Base-by-base conservation (phyloP, 2,797 vertebrate genomes). In the Aphelocoma californica region DNA sequence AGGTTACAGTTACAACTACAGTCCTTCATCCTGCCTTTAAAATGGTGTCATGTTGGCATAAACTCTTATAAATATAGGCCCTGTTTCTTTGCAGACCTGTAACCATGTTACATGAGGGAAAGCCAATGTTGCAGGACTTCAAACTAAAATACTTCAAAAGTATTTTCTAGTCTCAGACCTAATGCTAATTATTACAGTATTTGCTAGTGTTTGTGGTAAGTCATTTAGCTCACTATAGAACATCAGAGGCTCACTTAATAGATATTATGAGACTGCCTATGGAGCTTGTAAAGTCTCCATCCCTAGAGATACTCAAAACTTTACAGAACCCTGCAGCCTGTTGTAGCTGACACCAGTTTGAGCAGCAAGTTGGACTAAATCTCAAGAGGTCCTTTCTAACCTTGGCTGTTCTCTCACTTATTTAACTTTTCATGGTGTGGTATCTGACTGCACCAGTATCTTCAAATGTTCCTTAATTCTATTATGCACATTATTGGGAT, bases 401-500 rank as follows among this genome's bases (percentile, higher is more conserved):
- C 17, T 48, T 80, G 38, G n/a, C 13, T 93, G 9, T 58, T 65
- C 48, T 81, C 61, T 64, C 25, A 72, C 1, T 67, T 77, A 44
- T 7, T 66, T 86, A 53, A 69, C 23, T 50, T 78, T 8, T 42
- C 24, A 3, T 62, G 44, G 42, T 82, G 40, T 48, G 54, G 15
- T 77, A 32, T 70, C 32, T 66, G 56, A 50, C 42, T 83, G 20
- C 16, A 69, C 25, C 25, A 57, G 4, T 67, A 20, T 90, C 36
- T 90, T 79, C 58, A 73, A 34, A 51, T 48, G 45, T 78, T 97
- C 98, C 98, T 99, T 99, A 98, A 99, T 97, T 81, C 4, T 61
- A 1, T 8, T 23, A 21, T 94, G 95, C 97, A 99, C 99, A 99
- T 99, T 99, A 98, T 96, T 99, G 99, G 99, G 98, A 99, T 97